phyloP scores from a whole-genome alignment of 1,140 invertebrate species.

The Ceratina australensis region DNA sequence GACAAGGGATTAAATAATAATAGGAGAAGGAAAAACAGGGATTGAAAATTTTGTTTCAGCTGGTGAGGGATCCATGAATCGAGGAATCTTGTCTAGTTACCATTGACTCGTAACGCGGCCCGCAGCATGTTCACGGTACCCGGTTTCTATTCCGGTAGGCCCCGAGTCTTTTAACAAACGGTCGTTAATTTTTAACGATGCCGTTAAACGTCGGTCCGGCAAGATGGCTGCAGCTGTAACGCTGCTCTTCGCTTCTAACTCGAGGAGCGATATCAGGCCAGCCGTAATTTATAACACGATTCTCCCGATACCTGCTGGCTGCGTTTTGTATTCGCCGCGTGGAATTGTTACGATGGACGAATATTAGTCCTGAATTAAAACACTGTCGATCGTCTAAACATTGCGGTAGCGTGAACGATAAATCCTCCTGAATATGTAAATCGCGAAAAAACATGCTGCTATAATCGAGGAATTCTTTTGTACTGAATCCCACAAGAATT shows the following conservation, averaged over 20 bases:
- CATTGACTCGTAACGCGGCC: slow-evolving; percentile 37
- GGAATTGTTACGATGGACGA: slow-evolving; percentile 4
- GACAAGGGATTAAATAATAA: too few relatives aligned
- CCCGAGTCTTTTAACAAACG: slow-evolving; percentile 67
- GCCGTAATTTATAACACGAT: slow-evolving; percentile 19
- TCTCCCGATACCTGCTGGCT: slow-evolving; percentile 18
- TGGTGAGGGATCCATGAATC: neutral
- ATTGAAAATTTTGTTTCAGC: neutral
- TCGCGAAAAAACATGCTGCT: neutral
- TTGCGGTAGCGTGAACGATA: slow-evolving; percentile 26
- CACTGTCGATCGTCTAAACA: slow-evolving; percentile 31
- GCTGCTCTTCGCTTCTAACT: slow-evolving; percentile 37
- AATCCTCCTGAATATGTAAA: slow-evolving; percentile 5
- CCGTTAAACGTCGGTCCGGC: slow-evolving; percentile 65
- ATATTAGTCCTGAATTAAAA: slow-evolving; percentile 26
- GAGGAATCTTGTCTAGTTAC: slow-evolving; percentile 34
- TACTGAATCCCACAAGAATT: too few relatives aligned
- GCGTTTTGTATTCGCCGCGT: neutral
- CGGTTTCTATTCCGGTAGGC: slow-evolving; percentile 68
- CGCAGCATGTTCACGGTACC: slow-evolving; percentile 42
- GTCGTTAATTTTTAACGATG: slow-evolving; percentile 71
- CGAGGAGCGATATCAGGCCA: slow-evolving; percentile 10
- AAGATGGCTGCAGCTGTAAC: slow-evolving; percentile 73
- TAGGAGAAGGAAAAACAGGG: neutral
- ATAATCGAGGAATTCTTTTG: neutral